phyloP scores from a whole-genome alignment of 2,797 vertebrate species.

The Pipistrellus pipistrellus region DNA sequence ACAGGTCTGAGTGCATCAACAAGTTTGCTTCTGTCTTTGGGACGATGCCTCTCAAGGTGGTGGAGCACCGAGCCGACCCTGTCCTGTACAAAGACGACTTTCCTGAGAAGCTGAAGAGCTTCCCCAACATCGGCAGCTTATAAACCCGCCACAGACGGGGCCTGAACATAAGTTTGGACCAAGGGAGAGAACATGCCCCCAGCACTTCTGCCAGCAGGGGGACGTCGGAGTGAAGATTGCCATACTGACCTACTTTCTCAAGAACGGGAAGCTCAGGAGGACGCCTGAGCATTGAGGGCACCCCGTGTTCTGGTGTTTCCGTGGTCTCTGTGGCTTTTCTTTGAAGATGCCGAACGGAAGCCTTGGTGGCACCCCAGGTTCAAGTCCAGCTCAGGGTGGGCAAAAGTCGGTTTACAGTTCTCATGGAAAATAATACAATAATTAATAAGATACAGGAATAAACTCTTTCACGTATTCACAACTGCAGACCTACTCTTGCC shows the following conservation, averaged over 20 bases:
- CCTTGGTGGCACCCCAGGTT: background rate
- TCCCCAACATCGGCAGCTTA: conserved; percentile 99
- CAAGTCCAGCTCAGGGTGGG: background rate
- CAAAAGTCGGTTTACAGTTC: background rate
- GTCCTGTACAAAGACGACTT: conserved; percentile 99
- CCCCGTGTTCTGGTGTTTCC: background rate
- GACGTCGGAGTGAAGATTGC: background rate
- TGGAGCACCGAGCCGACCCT: conserved; percentile 97
- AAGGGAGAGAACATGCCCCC: background rate
- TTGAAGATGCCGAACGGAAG: background rate
- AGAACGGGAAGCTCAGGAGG: conserved; percentile 1
- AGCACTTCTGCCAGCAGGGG: background rate
- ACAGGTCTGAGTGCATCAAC: conserved; percentile 99
- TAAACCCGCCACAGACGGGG: conserved; percentile 82
- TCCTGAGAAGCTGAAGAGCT: conserved; percentile 99
- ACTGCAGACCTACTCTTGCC: background rate
- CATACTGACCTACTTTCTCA: conserved; percentile 1
- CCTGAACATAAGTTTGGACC: background rate
- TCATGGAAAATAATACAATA: background rate
- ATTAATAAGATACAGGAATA: background rate
- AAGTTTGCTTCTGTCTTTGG: conserved; percentile 99
- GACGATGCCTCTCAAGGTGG: conserved; percentile 98
- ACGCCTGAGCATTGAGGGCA: background rate
- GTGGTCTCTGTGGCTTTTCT: background rate
- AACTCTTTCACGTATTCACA: background rate